phyloP scores from a whole-genome alignment of 2,797 vertebrate species.

The Xenentodon cancila region DNA sequence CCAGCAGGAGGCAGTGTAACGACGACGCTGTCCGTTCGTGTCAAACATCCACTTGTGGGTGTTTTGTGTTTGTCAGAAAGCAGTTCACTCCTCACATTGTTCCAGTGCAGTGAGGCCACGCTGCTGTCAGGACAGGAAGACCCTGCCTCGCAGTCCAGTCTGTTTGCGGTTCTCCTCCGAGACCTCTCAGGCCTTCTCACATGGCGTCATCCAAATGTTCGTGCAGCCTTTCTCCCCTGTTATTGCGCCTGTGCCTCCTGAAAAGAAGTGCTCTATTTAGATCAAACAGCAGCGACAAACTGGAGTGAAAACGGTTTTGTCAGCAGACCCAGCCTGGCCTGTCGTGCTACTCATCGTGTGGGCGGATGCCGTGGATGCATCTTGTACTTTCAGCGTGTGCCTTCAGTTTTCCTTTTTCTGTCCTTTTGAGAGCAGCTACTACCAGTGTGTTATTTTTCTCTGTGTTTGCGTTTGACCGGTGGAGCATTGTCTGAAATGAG shows the following conservation, averaged over 20 bases:
- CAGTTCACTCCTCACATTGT: constrained; percentile 60
- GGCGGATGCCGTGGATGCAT: constrained; percentile 22
- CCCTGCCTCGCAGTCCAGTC: constrained; percentile 13
- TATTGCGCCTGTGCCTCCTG: constrained; percentile 63
- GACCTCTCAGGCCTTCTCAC: constrained; percentile 34
- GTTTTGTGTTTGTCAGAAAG: constrained; percentile 30
- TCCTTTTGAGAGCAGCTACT: constrained; percentile 11
- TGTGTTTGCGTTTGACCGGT: constrained; percentile 32
- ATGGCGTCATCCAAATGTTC: constrained; percentile 66
- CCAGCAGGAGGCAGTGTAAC: constrained; percentile 49
- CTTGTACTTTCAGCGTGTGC: constrained; percentile 28
- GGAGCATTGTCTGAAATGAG: constrained; percentile 51
- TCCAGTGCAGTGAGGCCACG: constrained; percentile 48
- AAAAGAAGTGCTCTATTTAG: constrained; percentile 36
- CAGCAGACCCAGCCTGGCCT: constrained; percentile 37
- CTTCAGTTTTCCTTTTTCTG: background rate
- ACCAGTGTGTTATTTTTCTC: constrained; percentile 29
- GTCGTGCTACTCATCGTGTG: constrained; percentile 33
- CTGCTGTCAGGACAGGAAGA: constrained; percentile 44
- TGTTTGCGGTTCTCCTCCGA: constrained; percentile 31
- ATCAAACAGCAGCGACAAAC: constrained; percentile 39
- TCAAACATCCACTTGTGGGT: constrained; percentile 20
- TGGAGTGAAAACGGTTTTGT: constrained; percentile 40
- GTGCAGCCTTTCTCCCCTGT: constrained; percentile 67
- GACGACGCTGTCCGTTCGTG: constrained; percentile 16